A percentile compares a stretch with the other conserved stretches of the same genome.
phyloP scores from a whole-genome alignment of 1,140 invertebrate genomes.

The Ptiloglossa arizonensis region DNA sequence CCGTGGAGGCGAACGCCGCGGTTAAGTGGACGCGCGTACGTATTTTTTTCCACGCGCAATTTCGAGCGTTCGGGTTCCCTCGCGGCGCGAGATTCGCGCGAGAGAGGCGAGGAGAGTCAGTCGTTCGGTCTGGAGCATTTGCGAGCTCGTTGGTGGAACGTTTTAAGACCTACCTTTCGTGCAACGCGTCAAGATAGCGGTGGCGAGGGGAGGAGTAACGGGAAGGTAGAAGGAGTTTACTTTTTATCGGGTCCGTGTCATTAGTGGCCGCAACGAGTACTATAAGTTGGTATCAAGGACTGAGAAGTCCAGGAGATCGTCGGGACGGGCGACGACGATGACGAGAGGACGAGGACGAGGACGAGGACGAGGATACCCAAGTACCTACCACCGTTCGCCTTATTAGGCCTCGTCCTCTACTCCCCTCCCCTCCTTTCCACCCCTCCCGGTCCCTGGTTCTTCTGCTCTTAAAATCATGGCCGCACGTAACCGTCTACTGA shows the following conservation, averaged over 20 bases:
- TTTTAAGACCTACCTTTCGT: constrained; percentile 56
- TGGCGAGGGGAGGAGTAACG: background rate
- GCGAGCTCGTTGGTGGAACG: constrained; percentile 51
- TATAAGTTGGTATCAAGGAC: constrained; percentile 56
- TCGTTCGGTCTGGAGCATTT: constrained; percentile 41
- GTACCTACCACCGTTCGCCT: constrained; percentile 62
- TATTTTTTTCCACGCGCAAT: constrained; percentile 16
- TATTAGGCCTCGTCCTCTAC: constrained; percentile 52
- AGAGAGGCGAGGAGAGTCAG: no score
- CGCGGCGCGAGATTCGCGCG: no score
- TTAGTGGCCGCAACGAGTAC: constrained; percentile 54
- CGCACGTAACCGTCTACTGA: constrained; percentile 75
- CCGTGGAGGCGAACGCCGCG: constrained; percentile 1
- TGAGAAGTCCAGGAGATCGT: constrained; percentile 33
- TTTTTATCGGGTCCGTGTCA: constrained; percentile 63
- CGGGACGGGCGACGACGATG: constrained; percentile 30
- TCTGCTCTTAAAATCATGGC: constrained; percentile 70
- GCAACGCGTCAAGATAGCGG: constrained; percentile 51
- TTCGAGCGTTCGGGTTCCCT: constrained; percentile 12
- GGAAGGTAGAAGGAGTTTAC: constrained; percentile 29
- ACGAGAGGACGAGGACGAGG: constrained; percentile 41
- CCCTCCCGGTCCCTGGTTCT: constrained; percentile 13
- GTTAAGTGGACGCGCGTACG: background rate
- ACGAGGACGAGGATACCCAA: constrained; percentile 35
- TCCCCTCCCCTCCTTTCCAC: constrained; percentile 25